Evolutionary conservation across 2,113 vertebrate species (phyloP), one percentile per base, ranked within the genome.

Genomic region (Aleadryas rufinucha): DNA sequence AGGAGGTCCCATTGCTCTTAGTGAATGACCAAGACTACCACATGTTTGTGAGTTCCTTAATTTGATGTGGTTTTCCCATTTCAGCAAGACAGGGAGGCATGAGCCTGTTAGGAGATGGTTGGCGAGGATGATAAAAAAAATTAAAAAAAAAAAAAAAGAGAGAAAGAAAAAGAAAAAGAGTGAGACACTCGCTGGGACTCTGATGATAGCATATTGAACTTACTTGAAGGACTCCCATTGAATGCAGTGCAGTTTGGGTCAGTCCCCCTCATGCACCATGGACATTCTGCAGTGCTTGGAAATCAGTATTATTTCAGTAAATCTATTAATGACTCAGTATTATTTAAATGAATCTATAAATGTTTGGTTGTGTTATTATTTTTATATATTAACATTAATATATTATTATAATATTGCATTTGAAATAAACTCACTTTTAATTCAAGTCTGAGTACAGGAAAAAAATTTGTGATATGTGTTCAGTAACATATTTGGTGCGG

Each of bases 201-300:
- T 0, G 0, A 9, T 31, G 18, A 31, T 4, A 76, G 28, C 0
- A 0, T 22, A 66, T 22, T 83, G 59, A 96, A 89, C 41, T 74
- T 78, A 64, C 15, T 37, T 57, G 81, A 64, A 91, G 54, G 45
- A 33, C 19, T 81, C 33, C 16, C 33, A 45, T 5, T 61, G 84
- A 89, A 30, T 63, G 42, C n/a, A 63, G 27, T 8, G 13, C 44
- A 82, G 65, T 87, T 94, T 93, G 77, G 64, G 61, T 92, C 84
- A 84, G 80, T 52, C 35, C 39, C 47, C 37, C 31, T 65, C 52
- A 87, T 56, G 52, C 57, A 56, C 35, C 1, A 1, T 14, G 71
- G 60, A 84, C 37, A 26, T 49, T 95, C 28, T 64, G 69, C 60
- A 60, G 31, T 60, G 65, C 74, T 87, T 95, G 90, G 77, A 94